Evolutionary conservation across 2,113 vertebrate genomes (phyloP), one percentile per base, ranked within the genome.

Genomic region (Megalops atlanticus): DNA sequence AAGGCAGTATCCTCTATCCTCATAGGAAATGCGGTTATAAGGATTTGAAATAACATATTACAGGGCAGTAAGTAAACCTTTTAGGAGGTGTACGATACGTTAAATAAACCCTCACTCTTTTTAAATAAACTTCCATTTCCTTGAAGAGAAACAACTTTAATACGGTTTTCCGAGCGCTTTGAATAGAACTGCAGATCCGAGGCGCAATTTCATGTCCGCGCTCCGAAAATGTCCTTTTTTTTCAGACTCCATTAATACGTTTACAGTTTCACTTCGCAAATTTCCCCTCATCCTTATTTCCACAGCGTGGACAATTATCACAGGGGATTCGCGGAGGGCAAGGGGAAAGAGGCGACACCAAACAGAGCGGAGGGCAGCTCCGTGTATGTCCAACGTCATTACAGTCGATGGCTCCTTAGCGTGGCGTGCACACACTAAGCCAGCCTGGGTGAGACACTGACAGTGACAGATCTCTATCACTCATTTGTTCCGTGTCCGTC

Each of bases 31-130:
- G 92, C 88, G 91, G 92, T 90, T 84, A 81, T 82, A 83, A 92
- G 89, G 90, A 93, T 93, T 92, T 92, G 85, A 93, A 93, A 93
- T 92, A 94, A 93, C 92, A 93, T 92, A 91, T 93, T 92, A 93
- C 88, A 91, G 87, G 86, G 87, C 88, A 87, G 89, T 90, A 91
- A 91, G 90, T 93, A 91, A 93, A 95, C 90, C 90, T 90, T 92
- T 92, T 91, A 93, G 92, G 86, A 91, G 91, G 92, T 92, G 92
- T 91, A 92, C 84, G 90, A 88, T 91, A 92, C 85, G 89, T 92
- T 91, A 92, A 92, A 94, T 91, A 92, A 93, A 92, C 91, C 33
- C 84, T 85, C 83, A 84, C 89, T 87, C 89, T 91, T 91, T 89
- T 93, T 85, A 93, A 94, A 94, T 93, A 95, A 94, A 93, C 91